Evolutionary conservation across 2,888 invertebrate genomes (phyloP), one percentile per base, ranked within the genome.

Genomic region (Prosopocoilus inquinatus): DNA sequence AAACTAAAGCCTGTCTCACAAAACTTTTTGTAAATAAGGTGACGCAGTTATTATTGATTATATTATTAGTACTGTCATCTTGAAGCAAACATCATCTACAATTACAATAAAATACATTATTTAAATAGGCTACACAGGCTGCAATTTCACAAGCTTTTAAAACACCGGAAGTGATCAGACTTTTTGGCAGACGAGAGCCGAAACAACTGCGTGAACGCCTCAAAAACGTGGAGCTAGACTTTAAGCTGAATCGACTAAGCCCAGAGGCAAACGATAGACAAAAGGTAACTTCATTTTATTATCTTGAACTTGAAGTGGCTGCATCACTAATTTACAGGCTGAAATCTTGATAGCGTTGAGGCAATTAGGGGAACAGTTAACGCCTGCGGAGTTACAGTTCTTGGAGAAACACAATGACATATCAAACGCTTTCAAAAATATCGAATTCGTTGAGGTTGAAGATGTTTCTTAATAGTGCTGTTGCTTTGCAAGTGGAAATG

Each of bases 111-210:
- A 12, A 38, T 38, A 38, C 1, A 46, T 8, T 32, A 4, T 11
- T 46, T 11, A 28, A 9, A 28, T 66, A 87, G 87, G 87, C 88
- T 2, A 87, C 87, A 28, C 85, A 85, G 74, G 86, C 87, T 61
- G 88, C 89, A 8, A 88, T 90, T 48, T 85, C 86, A 58, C 80
- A 85, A 66, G 88, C 89, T 1, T 89, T 89, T 70, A 82, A 86
- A 74, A 89, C 89, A 1, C 88, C 89, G 3, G 88, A 88, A 71
- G 86, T 89, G 1, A 88, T 89, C 38, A 76, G 83, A 66, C 79
- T 89, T 74, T 89, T 89, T 79, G 88, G 87, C 1, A 84, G 83
- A 68, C 82, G 85, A 62, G 87, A 89, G 69, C 85, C 88, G 2
- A 81, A 81, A 43, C 84, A 85, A 65, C 75, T 89, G 48, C 73